Conservation (phyloP, 2,888 invertebrate genomes). For the Sussaba pulchella region DNA sequence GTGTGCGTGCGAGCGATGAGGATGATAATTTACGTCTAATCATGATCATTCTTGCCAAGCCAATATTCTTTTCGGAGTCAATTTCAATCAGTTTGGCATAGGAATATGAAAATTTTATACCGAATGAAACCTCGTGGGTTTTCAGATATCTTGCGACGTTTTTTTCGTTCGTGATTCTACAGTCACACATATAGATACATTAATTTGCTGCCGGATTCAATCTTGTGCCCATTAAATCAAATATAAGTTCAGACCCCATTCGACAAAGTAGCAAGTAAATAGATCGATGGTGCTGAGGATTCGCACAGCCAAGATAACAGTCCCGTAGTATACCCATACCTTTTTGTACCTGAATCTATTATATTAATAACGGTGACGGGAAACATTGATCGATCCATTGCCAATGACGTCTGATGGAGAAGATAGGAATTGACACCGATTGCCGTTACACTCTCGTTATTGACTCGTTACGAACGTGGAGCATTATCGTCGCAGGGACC, state of each 20-base stretch:
- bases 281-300: too few species aligned
- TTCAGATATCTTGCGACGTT: too few species aligned
- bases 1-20: not conserved
- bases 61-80: too few species aligned
- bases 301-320: too few species aligned
- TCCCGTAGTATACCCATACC: not conserved
- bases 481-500: not conserved
- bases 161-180: too few species aligned
- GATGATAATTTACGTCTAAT: too few species aligned
- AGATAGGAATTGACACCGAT: not conserved
- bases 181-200: too few species aligned
- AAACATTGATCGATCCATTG: not conserved
- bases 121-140: too few species aligned
- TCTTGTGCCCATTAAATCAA: too few species aligned
- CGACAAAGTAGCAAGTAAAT: not conserved
- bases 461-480: slow-evolving; percentile 6
- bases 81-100: not conserved
- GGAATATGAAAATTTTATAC: too few species aligned
- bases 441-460: slow-evolving; percentile 3
- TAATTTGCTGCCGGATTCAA: too few species aligned
- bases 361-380: not conserved
- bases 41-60: too few species aligned
- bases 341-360: not conserved
- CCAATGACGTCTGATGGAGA: not conserved
- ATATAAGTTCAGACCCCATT: not conserved